Evolutionary conservation across 2,113 vertebrate species (phyloP).

Genomic region (Psephotus haematonotus): DNA sequence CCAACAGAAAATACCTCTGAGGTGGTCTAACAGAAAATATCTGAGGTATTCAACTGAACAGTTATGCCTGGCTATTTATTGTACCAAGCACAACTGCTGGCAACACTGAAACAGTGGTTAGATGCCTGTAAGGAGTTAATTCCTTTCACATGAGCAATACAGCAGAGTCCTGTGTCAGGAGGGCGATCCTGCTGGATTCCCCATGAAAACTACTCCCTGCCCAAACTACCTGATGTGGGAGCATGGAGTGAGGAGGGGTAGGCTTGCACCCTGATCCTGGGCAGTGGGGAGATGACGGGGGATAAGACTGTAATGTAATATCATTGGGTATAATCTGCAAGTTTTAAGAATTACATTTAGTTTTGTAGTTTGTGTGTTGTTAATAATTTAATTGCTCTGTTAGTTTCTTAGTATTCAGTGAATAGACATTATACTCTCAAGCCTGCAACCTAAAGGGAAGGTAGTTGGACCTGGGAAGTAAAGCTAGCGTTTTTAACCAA

Average conservation of each 20-base stretch:
- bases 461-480: neutral
- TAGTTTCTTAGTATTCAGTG: neutral
- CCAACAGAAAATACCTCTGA: neutral
- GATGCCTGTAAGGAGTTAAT: neutral
- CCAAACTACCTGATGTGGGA: neutral
- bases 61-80: neutral
- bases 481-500: neutral
- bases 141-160: neutral
- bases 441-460: neutral
- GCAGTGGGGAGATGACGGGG: neutral
- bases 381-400: rapidly evolving
- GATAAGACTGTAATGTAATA: neutral
- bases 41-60: neutral
- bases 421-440: neutral
- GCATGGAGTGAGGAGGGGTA: neutral
- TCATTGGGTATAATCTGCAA: neutral
- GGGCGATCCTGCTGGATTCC: neutral
- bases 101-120: neutral
- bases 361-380: neutral
- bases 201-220: neutral
- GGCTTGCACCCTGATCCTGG: neutral
- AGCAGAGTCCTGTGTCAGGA: neutral
- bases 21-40: neutral
- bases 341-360: neutral
- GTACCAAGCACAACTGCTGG: neutral